Evolutionary conservation across 1,140 invertebrate species (phyloP), one percentile per base, ranked within the genome.

Genomic region (Apis laboriosa): DNA sequence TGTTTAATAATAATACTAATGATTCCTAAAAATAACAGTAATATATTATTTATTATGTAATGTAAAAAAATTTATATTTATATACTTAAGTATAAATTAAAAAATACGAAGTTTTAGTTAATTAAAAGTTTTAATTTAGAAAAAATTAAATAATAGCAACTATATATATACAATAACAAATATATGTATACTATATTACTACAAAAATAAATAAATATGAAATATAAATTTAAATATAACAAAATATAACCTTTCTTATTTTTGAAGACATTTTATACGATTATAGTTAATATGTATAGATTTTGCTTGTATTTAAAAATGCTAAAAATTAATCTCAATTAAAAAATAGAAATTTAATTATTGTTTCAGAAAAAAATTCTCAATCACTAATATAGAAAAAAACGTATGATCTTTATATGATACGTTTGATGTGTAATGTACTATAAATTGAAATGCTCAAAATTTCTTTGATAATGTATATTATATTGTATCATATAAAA

Each of bases 1-100:
- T 63, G 77, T 90, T 90, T 11, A 86, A 58, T 51, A 91, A 43
- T 28, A 90, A 81, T 34, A 84, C 63, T 56, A 90, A 56, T 49
- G 68, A 68, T 73, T 86, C 87, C 90, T 91, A 24, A 17, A 81
- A 83, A 71, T 53, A 19, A 51, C n/a, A 84, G 70, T 2, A 60
- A 55, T 12, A 17, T 28, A 24, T 28, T 55, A 34, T 58, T 56
- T 43, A 64, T 66, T 55, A 51, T 74, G 34, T 55, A 43, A 43
- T 43, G 5, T 43, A 43, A 43, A 43, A 43, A 43, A 43, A 43
- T 43, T 0, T 63, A 51, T 71, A 21, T 58, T 63, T 34, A 53
- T 2, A 7, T 8, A 56, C 9, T n/a, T 9, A n/a, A 28, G 11
- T 61, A 55, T 2, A 68, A 78, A 66, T 55, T 21, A 74, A 19